phyloP scores from a whole-genome alignment of 2,113 vertebrate genomes.

The Callionymus lyra region DNA sequence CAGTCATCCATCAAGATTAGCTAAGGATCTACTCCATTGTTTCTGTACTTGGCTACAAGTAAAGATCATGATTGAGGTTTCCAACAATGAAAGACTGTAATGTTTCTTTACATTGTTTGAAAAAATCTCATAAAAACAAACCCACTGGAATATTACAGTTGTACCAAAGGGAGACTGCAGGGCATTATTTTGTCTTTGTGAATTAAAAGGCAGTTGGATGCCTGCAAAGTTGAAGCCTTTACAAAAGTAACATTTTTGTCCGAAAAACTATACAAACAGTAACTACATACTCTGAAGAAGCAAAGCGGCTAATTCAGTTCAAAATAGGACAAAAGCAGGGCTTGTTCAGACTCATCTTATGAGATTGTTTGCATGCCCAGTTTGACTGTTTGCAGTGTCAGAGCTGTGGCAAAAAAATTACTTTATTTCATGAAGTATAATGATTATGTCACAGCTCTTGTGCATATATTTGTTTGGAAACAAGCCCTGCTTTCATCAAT shows the following conservation, averaged over 20 bases:
- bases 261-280: conserved; percentile 94
- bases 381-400: conserved; percentile 89
- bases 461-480: conserved; percentile 87
- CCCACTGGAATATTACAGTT: conserved; percentile 60
- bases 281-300: conserved; percentile 99
- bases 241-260: conserved; percentile 99
- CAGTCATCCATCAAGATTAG: conserved; percentile 35
- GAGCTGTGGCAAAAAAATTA: conserved; percentile 84
- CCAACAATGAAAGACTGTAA: conserved; percentile 32
- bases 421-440: conserved; percentile 95
- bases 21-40: conserved; percentile 20
- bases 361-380: conserved; percentile 89
- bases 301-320: conserved; percentile 98
- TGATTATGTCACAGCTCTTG: conserved; percentile 83
- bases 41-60: conserved; percentile 24
- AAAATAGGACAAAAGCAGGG: conserved; percentile 99
- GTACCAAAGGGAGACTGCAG: conserved; percentile 96
- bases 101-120: conserved; percentile 36
- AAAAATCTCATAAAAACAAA: conserved; percentile 55
- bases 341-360: conserved; percentile 93
- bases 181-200: conserved; percentile 57
- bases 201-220: conserved; percentile 78
- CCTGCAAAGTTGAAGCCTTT: conserved; percentile 97
- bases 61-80: conserved; percentile 29
- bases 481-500: conserved; percentile 99